These are phyloP conservation scores for Cichlasoma orientale DNA, from an alignment of 2,797 vertebrate species.

Conservation along the genomic window DNA sequence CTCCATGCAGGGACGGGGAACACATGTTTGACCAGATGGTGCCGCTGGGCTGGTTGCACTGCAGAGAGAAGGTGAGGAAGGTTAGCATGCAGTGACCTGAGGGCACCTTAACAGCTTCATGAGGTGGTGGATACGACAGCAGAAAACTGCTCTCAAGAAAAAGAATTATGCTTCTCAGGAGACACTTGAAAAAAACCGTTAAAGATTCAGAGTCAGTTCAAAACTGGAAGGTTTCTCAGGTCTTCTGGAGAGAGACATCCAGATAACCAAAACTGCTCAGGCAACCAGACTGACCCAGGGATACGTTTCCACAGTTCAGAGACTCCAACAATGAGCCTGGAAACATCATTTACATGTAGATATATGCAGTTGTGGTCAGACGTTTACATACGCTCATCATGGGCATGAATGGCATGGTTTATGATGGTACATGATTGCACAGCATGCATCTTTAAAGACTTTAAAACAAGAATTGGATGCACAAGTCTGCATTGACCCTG, in stretches of 20 bases:
- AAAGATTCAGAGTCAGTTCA: background rate
- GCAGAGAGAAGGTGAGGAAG: background rate
- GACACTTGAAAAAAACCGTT: background rate
- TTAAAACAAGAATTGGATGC: too few relatives aligned
- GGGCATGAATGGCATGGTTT: too few relatives aligned
- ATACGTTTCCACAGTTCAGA: too few relatives aligned
- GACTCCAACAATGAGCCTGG: too few relatives aligned
- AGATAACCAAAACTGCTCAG: background rate
- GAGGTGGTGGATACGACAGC: background rate
- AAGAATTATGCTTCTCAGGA: background rate
- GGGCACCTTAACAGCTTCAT: slow-evolving; percentile 22
- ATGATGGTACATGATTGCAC: too few relatives aligned
- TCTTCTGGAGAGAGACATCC: background rate
- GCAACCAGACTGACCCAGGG: too few relatives aligned
- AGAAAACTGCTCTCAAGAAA: background rate
- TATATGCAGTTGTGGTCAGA: too few relatives aligned
- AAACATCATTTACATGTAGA: too few relatives aligned
- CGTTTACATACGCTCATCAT: too few relatives aligned
- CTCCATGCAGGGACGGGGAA: slow-evolving; percentile 3
- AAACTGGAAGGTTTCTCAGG: background rate
- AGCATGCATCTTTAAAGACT: too few relatives aligned
- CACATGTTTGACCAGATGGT: slow-evolving; percentile 52
- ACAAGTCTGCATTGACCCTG: background rate
- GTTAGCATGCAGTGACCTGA: slow-evolving; percentile 4
- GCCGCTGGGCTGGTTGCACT: slow-evolving; percentile 4